Evolutionary conservation across 2,113 vertebrate genomes (phyloP).

Genomic region (Sceloporus undulatus): DNA sequence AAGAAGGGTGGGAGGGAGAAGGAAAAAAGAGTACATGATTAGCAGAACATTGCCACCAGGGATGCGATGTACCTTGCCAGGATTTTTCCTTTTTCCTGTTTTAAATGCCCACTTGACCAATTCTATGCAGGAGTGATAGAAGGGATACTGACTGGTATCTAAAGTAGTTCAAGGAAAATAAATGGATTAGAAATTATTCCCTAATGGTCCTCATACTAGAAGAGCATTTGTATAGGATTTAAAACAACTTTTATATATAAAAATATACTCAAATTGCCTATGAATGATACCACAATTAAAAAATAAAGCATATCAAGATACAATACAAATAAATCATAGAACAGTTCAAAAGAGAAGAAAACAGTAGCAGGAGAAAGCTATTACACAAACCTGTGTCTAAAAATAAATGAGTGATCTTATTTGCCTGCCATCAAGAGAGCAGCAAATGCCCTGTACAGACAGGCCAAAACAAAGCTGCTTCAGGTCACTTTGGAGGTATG

Average conservation of each 20-base stretch:
- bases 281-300: background rate
- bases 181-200: background rate
- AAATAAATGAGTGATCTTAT: background rate
- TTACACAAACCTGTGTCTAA: background rate
- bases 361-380: background rate
- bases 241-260: background rate
- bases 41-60: background rate
- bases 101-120: background rate
- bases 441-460: background rate
- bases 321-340: background rate
- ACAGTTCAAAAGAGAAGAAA: background rate
- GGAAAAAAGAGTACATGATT: background rate
- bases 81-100: background rate
- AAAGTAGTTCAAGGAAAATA: background rate
- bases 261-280: background rate
- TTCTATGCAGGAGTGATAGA: background rate
- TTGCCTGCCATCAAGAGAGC: background rate
- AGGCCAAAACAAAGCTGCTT: too few relatives aligned
- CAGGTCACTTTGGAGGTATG: too few relatives aligned
- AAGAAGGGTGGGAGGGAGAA: background rate
- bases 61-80: background rate
- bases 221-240: background rate
- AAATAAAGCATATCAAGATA: background rate
- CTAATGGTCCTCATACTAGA: background rate
- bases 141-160: background rate